These are phyloP conservation scores for Lucinisca nassula DNA, from an alignment of 2,888 invertebrate genomes.

Conservation along the genomic window DNA sequence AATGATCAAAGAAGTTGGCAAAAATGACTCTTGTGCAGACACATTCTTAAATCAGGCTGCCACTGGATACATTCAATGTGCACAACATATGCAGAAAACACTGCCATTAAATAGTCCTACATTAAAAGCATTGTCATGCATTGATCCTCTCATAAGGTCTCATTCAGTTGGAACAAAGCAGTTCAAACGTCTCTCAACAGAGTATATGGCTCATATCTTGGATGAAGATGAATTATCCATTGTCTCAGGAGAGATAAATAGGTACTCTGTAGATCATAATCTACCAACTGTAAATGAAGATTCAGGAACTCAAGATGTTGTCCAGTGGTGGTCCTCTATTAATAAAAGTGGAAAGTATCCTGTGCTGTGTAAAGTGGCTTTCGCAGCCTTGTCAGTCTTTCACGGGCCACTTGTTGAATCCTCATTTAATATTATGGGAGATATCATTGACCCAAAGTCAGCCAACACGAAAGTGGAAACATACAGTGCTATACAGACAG, in stretches of 20 bases:
- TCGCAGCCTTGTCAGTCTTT: conserved; percentile 17
- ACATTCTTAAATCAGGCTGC: too few species aligned
- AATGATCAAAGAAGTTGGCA: too few species aligned
- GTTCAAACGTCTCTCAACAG: background rate
- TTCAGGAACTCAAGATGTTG: background rate
- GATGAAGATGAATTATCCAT: background rate
- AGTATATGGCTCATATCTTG: background rate
- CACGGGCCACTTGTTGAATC: conserved; percentile 64
- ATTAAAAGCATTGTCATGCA: background rate
- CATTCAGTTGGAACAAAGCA: background rate
- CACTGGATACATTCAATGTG: too few species aligned
- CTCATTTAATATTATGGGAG: conserved; percentile 58
- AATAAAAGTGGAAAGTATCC: too few species aligned
- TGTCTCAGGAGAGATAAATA: background rate
- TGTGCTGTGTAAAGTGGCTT: too few species aligned
- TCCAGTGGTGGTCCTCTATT: conserved; percentile 42
- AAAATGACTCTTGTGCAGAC: too few species aligned
- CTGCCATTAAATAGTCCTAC: conserved; percentile 9
- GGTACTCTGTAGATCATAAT: conserved; percentile 14
- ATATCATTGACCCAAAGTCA: conserved; percentile 44
- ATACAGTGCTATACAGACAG: conserved; percentile 32
- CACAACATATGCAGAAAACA: conserved; percentile 29
- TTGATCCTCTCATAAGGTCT: conserved; percentile 6
- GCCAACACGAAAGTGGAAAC: conserved; percentile 27
- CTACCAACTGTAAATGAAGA: background rate